Evolutionary conservation across 2,113 vertebrate genomes (phyloP).

Genomic region (Noturus placidus): DNA sequence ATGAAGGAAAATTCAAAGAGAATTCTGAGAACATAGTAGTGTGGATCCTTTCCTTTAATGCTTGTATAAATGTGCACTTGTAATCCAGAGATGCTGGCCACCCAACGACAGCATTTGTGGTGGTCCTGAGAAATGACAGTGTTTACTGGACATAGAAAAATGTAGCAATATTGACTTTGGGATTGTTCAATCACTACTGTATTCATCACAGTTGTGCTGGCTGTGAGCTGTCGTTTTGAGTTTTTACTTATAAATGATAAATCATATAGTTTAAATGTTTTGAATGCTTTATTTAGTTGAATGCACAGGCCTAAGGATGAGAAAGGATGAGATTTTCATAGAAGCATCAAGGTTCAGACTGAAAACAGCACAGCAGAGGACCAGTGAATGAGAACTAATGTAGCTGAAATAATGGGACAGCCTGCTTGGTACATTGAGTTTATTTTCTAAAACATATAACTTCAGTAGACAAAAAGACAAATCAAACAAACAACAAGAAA

Average conservation of each 20-base stretch:
- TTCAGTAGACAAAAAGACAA: background rate
- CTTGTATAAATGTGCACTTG: constrained; percentile 8
- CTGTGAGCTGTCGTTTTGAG: background rate
- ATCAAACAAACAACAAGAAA: background rate
- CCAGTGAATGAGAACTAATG: background rate
- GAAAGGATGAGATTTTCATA: background rate
- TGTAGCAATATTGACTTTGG: background rate
- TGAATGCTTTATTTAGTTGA: background rate
- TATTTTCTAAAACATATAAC: background rate
- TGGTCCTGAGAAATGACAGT: background rate
- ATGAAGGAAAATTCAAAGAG: constrained; percentile 3
- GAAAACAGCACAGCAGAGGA: background rate
- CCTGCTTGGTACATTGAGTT: background rate
- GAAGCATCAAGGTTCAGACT: background rate
- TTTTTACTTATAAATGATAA: background rate
- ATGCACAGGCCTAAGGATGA: background rate
- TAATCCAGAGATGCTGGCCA: background rate
- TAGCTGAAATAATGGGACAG: background rate
- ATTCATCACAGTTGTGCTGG: background rate
- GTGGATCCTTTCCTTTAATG: background rate
- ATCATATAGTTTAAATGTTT: background rate
- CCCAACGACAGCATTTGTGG: background rate
- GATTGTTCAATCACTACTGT: background rate
- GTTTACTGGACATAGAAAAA: background rate
- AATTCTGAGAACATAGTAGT: constrained; percentile 31